Conservation (phyloP, 2,888 invertebrate genomes). For the Orthosia cruda region DNA sequence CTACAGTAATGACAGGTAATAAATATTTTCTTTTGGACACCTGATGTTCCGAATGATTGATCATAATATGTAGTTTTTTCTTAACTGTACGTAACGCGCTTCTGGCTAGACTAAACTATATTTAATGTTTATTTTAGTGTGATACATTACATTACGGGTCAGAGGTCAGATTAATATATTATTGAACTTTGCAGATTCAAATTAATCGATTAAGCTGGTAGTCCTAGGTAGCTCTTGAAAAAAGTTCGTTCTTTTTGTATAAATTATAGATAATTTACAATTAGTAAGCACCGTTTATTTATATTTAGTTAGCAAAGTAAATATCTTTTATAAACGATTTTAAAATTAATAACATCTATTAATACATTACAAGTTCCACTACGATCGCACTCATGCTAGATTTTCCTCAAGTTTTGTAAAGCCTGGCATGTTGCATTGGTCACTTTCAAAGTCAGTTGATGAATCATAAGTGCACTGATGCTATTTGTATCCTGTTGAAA, state of each 20-base stretch:
- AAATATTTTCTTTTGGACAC: constrained; percentile 78
- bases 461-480: background rate
- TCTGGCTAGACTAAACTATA: constrained; percentile 61
- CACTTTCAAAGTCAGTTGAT: background rate
- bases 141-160: constrained; percentile 47
- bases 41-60: constrained; percentile 72
- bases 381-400: background rate
- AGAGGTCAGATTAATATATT: constrained; percentile 46
- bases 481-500: background rate
- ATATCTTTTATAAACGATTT: too few species aligned
- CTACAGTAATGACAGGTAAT: constrained; percentile 85
- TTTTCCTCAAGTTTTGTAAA: background rate
- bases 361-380: too few species aligned
- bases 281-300: too few species aligned
- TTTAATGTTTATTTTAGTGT: constrained; percentile 59
- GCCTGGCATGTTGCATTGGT: background rate
- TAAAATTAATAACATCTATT: background rate
- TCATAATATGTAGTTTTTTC: constrained; percentile 70
- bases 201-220: constrained; percentile 44
- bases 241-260: background rate
- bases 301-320: background rate
- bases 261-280: background rate
- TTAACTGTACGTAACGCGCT: constrained; percentile 59
- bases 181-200: constrained; percentile 51
- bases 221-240: background rate